These are phyloP conservation scores for Ochotona curzoniae DNA, from an alignment of 2,113 vertebrate genomes.

Conservation along the genomic window DNA sequence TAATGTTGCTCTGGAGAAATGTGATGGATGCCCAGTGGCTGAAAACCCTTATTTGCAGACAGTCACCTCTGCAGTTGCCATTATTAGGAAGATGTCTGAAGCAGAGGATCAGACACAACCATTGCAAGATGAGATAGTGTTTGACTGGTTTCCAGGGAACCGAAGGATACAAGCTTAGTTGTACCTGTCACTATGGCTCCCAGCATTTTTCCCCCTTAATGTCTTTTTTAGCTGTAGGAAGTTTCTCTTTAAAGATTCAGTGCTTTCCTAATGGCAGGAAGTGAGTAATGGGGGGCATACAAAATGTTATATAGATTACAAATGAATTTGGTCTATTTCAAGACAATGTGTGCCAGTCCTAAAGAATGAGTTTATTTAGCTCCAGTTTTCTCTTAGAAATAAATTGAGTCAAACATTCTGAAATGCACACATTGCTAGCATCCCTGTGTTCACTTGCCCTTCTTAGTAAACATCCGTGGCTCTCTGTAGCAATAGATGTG, in stretches of 20 bases:
- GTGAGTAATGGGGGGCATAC: slow-evolving; percentile 82
- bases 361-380: slow-evolving; percentile 76
- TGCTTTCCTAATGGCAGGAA: slow-evolving; percentile 86
- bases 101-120: slow-evolving; percentile 92
- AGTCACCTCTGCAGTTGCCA: slow-evolving; percentile 96
- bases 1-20: slow-evolving; percentile 97
- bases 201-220: slow-evolving; percentile 90
- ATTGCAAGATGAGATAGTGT: slow-evolving; percentile 94
- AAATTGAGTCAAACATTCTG: slow-evolving; percentile 67
- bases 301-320: slow-evolving; percentile 83
- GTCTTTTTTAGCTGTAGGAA: slow-evolving; percentile 90
- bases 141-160: slow-evolving; percentile 96
- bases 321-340: slow-evolving; percentile 79
- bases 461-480: slow-evolving; percentile 33
- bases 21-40: slow-evolving; percentile 96
- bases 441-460: background rate
- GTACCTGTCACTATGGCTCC: slow-evolving; percentile 93
- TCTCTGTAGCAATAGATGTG: slow-evolving; percentile 70
- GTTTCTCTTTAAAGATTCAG: slow-evolving; percentile 89
- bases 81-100: slow-evolving; percentile 97
- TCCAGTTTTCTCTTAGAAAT: slow-evolving; percentile 79
- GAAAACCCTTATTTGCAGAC: slow-evolving; percentile 95
- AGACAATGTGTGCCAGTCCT: slow-evolving; percentile 79
- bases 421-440: slow-evolving; percentile 41
- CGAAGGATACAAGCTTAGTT: slow-evolving; percentile 89